Evolutionary conservation across 2,888 invertebrate species (phyloP).

Genomic region (Tetragonisca angustula): DNA sequence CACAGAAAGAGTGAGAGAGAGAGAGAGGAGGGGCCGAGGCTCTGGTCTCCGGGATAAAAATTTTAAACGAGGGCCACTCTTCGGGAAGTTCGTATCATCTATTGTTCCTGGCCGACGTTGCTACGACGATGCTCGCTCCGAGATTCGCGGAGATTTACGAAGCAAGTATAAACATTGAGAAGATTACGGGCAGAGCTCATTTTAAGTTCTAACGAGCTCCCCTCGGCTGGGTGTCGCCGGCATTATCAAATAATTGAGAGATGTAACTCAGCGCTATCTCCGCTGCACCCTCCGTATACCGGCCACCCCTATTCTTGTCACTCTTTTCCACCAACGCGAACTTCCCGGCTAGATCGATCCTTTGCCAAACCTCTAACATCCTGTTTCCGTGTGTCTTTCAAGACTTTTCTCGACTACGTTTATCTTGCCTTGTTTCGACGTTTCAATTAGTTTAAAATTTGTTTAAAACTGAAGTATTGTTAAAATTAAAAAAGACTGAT

Average conservation of each 20-base stretch:
- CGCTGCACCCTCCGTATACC: slow-evolving; percentile 73
- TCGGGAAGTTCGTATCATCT: slow-evolving; percentile 78
- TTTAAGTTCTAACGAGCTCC: slow-evolving; percentile 84
- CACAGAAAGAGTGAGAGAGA: not conserved
- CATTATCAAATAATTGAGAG: slow-evolving; percentile 85
- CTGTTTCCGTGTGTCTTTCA: not conserved
- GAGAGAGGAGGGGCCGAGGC: not conserved
- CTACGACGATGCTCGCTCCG: slow-evolving; percentile 62
- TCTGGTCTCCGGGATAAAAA: slow-evolving; percentile 32
- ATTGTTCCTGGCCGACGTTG: slow-evolving; percentile 70
- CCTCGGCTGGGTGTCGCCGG: slow-evolving; percentile 82
- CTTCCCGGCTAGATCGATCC: slow-evolving; percentile 31
- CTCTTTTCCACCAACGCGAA: slow-evolving; percentile 48
- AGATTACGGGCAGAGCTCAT: slow-evolving; percentile 83
- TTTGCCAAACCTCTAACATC: slow-evolving; percentile 5
- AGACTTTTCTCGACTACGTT: not conserved
- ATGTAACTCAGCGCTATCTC: slow-evolving; percentile 83
- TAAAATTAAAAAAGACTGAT: not conserved
- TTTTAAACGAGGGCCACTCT: slow-evolving; percentile 54
- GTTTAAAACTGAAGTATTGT: too few relatives aligned
- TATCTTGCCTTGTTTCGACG: too few relatives aligned
- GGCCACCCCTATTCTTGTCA: slow-evolving; percentile 51
- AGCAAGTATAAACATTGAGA: slow-evolving; percentile 83
- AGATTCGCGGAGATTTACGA: slow-evolving; percentile 81
- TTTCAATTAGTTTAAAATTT: not conserved